Conservation (phyloP, 2,113 vertebrate genomes). For the Vanacampus margaritifer region DNA sequence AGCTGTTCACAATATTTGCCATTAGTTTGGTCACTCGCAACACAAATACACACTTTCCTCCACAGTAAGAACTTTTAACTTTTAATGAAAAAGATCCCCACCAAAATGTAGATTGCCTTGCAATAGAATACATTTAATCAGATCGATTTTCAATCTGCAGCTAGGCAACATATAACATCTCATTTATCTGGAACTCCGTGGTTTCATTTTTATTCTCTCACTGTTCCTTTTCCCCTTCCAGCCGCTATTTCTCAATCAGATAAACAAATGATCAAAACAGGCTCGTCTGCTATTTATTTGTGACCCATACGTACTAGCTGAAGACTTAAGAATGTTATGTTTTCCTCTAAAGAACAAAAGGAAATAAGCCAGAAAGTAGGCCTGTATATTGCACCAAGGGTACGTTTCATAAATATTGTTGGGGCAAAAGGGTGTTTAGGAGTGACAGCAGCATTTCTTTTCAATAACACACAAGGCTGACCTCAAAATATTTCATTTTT, state of each 20-base stretch:
- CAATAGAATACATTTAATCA: no score
- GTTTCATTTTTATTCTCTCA: not conserved
- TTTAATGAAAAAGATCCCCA: no score
- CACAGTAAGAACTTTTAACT: no score
- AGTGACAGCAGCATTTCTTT: constrained; percentile 28
- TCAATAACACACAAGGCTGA: constrained; percentile 54
- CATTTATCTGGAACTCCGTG: not conserved
- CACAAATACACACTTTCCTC: no score
- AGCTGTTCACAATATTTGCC: no score
- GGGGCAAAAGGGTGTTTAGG: constrained; percentile 13
- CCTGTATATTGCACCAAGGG: constrained; percentile 13
- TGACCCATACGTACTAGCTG: constrained; percentile 34
- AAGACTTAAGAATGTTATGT: constrained; percentile 25
- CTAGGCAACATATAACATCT: no score
- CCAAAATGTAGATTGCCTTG: no score
- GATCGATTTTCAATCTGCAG: no score
- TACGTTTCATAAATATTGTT: constrained; percentile 21
- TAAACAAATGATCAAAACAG: constrained; percentile 36
- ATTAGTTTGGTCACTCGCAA: no score
- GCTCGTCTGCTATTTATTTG: constrained; percentile 19
- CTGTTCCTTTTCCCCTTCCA: constrained; percentile 2
- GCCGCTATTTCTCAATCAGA: constrained; percentile 10
- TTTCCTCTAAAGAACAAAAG: constrained; percentile 48
- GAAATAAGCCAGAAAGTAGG: constrained; percentile 5
- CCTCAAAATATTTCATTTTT: constrained; percentile 49